Evolutionary conservation across 2,888 invertebrate species (phyloP).

Genomic region (Anodontia alba): DNA sequence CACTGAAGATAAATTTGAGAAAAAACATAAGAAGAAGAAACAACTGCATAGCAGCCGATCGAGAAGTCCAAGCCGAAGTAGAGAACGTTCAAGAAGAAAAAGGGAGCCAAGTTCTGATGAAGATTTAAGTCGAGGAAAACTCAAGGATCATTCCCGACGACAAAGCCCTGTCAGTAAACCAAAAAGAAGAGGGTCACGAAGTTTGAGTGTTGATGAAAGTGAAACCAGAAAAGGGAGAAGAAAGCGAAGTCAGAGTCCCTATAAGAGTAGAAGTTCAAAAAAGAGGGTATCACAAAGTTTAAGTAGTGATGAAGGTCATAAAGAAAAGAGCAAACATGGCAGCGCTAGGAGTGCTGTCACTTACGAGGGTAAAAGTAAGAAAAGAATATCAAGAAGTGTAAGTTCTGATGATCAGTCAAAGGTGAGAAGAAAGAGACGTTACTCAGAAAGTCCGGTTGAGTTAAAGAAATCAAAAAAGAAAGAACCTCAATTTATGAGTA

Average conservation of each 20-base stretch:
- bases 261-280: constrained; percentile 35
- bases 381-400: neutral
- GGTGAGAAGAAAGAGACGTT: neutral
- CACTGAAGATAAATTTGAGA: neutral
- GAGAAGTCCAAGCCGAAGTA: neutral
- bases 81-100: neutral
- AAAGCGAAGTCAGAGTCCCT: constrained; percentile 30
- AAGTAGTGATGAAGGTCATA: constrained; percentile 27
- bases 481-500: neutral
- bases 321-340: constrained; percentile 38
- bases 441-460: constrained; percentile 9
- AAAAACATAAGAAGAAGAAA: neutral
- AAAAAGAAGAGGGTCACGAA: neutral
- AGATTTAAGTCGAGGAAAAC: neutral
- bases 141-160: neutral
- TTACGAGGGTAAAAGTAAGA: neutral
- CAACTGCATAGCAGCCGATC: neutral
- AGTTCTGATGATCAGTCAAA: neutral
- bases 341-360: neutral
- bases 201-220: constrained; percentile 15
- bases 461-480: neutral
- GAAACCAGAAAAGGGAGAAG: neutral
- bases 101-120: constrained; percentile 18
- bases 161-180: constrained; percentile 19
- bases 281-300: constrained; percentile 30